Conservation (phyloP, 2,797 vertebrate genomes). For the Myripristis jacobus region DNA sequence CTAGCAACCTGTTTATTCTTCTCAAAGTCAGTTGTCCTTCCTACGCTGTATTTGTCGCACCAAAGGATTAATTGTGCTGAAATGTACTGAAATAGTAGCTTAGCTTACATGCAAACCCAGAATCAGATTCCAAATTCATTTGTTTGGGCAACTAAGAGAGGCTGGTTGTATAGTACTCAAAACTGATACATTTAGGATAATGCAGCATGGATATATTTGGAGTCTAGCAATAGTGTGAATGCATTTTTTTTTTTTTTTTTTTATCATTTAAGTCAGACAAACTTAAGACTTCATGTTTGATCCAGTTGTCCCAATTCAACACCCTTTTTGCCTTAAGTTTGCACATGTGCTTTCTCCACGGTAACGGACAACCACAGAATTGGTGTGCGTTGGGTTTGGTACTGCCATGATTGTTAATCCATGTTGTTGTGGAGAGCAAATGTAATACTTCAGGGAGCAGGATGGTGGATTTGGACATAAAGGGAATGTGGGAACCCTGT, state of each 20-base stretch:
- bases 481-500: slow-evolving; percentile 77
- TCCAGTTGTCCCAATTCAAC: slow-evolving; percentile 53
- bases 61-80: slow-evolving; percentile 52
- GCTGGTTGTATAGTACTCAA: slow-evolving; percentile 27
- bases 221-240: slow-evolving; percentile 40
- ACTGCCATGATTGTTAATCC: slow-evolving; percentile 26
- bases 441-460: slow-evolving; percentile 43
- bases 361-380: slow-evolving; percentile 23
- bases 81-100: slow-evolving; percentile 55
- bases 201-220: slow-evolving; percentile 16
- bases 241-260: slow-evolving; percentile 30
- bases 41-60: slow-evolving; percentile 49
- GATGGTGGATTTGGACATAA: slow-evolving; percentile 55
- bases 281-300: slow-evolving; percentile 34
- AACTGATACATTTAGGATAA: slow-evolving; percentile 31
- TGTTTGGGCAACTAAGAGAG: slow-evolving; percentile 28
- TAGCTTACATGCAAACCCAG: slow-evolving; percentile 54
- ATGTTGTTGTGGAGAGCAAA: slow-evolving; percentile 31
- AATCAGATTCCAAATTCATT: slow-evolving; percentile 43
- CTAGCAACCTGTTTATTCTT: slow-evolving; percentile 41
- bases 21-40: slow-evolving; percentile 35
- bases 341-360: slow-evolving; percentile 31
- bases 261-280: background rate
- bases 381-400: background rate
- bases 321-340: slow-evolving; percentile 45